phyloP scores from a whole-genome alignment of 2,113 vertebrate species.

The Zosterops hypoxanthus region DNA sequence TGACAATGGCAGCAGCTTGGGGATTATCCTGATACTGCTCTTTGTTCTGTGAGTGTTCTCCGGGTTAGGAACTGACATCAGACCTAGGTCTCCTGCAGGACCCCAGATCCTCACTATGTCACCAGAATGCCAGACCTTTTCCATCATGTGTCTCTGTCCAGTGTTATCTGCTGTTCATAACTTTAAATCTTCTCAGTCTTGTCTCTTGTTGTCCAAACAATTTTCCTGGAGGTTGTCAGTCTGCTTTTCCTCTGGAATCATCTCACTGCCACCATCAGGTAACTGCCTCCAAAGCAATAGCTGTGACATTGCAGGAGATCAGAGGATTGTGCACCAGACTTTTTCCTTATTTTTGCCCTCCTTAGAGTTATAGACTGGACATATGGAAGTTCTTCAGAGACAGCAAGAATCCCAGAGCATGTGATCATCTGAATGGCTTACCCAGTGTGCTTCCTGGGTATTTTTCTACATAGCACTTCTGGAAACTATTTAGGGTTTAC shows the following conservation, averaged over 20 bases:
- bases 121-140: neutral
- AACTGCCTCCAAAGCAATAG: neutral
- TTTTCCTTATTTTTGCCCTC: neutral
- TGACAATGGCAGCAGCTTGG: neutral
- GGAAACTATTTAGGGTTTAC: constrained; percentile 53
- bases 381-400: constrained; percentile 58
- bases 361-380: neutral
- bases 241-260: neutral
- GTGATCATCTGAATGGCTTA: neutral
- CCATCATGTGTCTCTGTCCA: neutral
- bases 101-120: neutral
- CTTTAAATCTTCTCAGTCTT: neutral
- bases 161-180: neutral
- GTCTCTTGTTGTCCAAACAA: neutral
- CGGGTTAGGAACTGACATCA: neutral
- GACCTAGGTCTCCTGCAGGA: neutral
- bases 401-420: constrained; percentile 8
- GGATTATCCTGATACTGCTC: neutral
- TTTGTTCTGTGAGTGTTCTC: neutral
- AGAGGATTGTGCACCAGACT: neutral
- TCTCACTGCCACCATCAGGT: neutral
- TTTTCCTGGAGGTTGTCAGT: neutral
- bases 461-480: neutral
- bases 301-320: neutral
- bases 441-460: neutral